These are phyloP conservation scores for Protonemura montana DNA, from an alignment of 2,888 invertebrate species.

Conservation along the genomic window DNA sequence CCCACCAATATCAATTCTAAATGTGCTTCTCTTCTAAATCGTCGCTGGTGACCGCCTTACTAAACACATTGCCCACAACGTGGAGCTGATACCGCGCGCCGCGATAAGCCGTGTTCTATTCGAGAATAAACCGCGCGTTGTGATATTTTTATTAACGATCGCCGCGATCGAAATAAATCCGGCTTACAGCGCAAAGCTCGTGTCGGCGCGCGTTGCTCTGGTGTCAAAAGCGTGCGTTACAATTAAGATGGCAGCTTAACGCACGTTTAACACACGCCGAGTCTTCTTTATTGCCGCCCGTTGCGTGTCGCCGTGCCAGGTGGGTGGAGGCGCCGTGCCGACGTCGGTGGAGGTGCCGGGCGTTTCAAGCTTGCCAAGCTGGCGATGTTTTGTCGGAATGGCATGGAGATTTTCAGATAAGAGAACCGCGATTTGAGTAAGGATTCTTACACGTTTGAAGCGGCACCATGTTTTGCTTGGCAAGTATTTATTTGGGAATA, in stretches of 20 bases:
- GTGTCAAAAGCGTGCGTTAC: neutral
- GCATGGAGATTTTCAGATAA: too few species aligned
- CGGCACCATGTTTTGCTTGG: neutral
- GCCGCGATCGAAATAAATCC: conserved; percentile 18
- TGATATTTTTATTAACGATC: neutral
- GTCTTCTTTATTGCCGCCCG: neutral
- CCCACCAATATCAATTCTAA: too few species aligned
- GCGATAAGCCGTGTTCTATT: neutral
- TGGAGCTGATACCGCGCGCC: too few species aligned
- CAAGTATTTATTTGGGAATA: neutral
- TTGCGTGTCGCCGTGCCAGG: neutral
- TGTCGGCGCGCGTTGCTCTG: neutral
- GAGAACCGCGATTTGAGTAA: too few species aligned
- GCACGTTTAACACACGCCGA: neutral
- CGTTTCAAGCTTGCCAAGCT: neutral
- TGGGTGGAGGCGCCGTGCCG: neutral
- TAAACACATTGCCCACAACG: too few species aligned
- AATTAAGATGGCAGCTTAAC: conserved; percentile 14
- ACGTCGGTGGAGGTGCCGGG: neutral
- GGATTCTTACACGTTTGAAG: too few species aligned
- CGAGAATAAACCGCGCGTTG: neutral
- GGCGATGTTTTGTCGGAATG: too few species aligned
- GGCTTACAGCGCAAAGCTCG: neutral
- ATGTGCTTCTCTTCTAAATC: too few species aligned
- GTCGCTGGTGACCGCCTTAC: too few species aligned